phyloP scores from a whole-genome alignment of 2,888 invertebrate genomes.

The Xanthorhoe spadicearia region DNA sequence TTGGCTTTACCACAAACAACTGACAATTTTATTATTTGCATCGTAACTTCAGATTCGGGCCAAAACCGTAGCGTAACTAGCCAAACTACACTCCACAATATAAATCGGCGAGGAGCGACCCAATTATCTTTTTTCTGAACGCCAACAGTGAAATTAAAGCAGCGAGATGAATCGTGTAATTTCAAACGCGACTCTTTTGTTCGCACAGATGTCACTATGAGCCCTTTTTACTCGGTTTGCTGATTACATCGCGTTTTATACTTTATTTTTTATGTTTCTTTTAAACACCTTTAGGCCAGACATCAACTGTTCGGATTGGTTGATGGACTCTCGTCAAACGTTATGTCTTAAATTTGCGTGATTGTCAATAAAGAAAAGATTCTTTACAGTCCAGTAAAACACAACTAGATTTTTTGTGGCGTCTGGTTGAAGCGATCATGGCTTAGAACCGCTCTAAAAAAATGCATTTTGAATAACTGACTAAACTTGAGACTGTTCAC shows the following conservation, averaged over 20 bases:
- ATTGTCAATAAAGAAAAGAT: too few relatives aligned
- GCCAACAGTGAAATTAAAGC: slow-evolving; percentile 69
- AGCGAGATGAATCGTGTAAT: slow-evolving; percentile 73
- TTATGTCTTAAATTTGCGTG: neutral
- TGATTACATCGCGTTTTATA: slow-evolving; percentile 47
- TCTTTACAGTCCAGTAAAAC: too few relatives aligned
- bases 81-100: slow-evolving; percentile 35
- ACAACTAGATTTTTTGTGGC: too few relatives aligned
- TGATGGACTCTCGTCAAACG: neutral
- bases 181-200: slow-evolving; percentile 70
- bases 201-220: slow-evolving; percentile 61
- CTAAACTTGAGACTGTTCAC: too few relatives aligned
- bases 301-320: neutral
- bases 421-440: too few relatives aligned
- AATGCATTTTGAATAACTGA: too few relatives aligned
- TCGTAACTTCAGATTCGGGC: slow-evolving; percentile 12
- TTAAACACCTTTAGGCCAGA: neutral
- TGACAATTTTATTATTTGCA: slow-evolving; percentile 1
- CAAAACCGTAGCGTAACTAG: slow-evolving; percentile 25
- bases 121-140: slow-evolving; percentile 71
- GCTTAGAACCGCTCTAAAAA: too few relatives aligned
- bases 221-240: slow-evolving; percentile 49
- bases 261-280: slow-evolving; percentile 7
- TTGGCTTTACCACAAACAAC: neutral
- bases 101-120: slow-evolving; percentile 58